phyloP scores from a whole-genome alignment of 2,888 invertebrate species.

The Drosophila tanythrix region DNA sequence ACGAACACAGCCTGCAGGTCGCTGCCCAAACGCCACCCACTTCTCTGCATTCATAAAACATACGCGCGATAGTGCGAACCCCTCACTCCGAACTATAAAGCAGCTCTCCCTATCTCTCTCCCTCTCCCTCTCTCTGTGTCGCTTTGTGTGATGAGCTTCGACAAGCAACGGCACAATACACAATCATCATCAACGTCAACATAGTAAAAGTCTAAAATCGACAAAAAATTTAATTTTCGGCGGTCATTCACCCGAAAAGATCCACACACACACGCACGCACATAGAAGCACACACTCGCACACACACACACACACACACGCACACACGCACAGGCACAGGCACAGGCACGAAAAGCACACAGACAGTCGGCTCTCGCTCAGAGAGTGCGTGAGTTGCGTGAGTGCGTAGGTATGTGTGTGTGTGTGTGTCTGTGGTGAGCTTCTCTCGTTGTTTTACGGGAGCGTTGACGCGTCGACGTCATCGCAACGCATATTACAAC shows the following conservation, averaged over 20 bases:
- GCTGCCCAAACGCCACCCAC: slow-evolving; percentile 30
- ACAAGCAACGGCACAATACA: slow-evolving; percentile 55
- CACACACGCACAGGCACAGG: slow-evolving; percentile 6
- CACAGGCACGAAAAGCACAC: slow-evolving; percentile 40
- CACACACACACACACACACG: slow-evolving; percentile 20
- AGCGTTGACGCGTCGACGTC: slow-evolving; percentile 63
- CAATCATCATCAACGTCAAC: slow-evolving; percentile 72
- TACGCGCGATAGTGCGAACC: slow-evolving; percentile 70
- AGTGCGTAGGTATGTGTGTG: slow-evolving; percentile 13
- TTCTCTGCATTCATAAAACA: slow-evolving; percentile 38
- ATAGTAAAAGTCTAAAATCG: slow-evolving; percentile 84
- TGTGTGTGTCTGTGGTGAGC: slow-evolving; percentile 13
- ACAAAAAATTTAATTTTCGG: slow-evolving; percentile 83
- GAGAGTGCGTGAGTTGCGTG: slow-evolving; percentile 45
- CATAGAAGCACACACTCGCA: slow-evolving; percentile 4
- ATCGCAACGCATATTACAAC: slow-evolving; percentile 72
- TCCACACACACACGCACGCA: slow-evolving; percentile 39
- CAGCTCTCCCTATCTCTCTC: slow-evolving; percentile 23
- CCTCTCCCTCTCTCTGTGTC: not conserved
- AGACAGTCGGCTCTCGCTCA: slow-evolving; percentile 7
- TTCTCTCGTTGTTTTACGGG: slow-evolving; percentile 64
- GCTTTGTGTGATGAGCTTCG: slow-evolving; percentile 28
- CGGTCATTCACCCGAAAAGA: slow-evolving; percentile 84
- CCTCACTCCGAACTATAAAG: slow-evolving; percentile 41
- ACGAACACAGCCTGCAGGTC: slow-evolving; percentile 58